phyloP scores from a whole-genome alignment of 2,113 vertebrate species.

The Fukomys damarensis region DNA sequence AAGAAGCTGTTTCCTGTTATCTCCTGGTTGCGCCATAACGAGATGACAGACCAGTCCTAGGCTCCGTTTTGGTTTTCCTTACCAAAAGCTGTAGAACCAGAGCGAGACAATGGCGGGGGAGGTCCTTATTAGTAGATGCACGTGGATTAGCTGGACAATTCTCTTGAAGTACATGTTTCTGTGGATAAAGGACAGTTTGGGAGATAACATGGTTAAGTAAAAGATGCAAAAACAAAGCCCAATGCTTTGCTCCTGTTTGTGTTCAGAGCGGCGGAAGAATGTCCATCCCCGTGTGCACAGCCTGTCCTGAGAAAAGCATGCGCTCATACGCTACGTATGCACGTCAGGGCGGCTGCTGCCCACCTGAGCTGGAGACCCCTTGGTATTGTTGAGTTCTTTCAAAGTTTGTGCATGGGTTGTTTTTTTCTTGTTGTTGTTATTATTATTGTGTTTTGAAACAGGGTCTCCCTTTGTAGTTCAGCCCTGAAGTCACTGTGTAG shows the following conservation, averaged over 20 bases:
- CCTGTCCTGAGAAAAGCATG: not conserved
- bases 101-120: not conserved
- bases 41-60: conserved; percentile 65
- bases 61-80: conserved; percentile 52
- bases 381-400: not conserved
- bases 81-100: conserved; percentile 17
- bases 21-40: conserved; percentile 58
- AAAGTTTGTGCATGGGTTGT: not conserved
- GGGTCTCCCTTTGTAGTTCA: too few relatives aligned
- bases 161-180: not conserved
- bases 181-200: not conserved
- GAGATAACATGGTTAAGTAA: not conserved
- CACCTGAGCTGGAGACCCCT: not conserved
- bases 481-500: too few relatives aligned
- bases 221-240: not conserved
- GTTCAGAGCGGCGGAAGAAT: not conserved
- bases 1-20: conserved; percentile 81
- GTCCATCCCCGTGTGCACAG: not conserved
- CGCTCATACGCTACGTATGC: too few relatives aligned
- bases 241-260: not conserved
- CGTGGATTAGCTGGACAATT: conserved; percentile 24
- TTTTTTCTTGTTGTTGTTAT: not conserved
- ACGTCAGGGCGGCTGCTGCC: not conserved
- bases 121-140: conserved; percentile 36
- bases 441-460: too few relatives aligned